These are phyloP conservation scores for Hystrix cristata DNA, from an alignment of 2,113 vertebrate species.

Conservation along the genomic window DNA sequence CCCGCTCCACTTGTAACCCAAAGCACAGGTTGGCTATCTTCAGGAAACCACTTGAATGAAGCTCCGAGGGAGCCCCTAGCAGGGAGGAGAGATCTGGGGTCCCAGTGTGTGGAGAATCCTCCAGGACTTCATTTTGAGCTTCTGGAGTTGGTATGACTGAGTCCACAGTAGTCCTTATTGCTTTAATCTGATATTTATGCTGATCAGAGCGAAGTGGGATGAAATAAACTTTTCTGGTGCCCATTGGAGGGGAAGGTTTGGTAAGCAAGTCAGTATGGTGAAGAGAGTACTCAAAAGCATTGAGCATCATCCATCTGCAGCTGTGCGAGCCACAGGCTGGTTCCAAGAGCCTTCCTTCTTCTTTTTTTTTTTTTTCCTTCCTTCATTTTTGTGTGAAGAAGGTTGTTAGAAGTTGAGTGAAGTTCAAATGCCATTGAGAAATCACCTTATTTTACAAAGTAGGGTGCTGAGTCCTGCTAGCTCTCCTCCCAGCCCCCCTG, in stretches of 20 bases:
- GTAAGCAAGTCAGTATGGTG: background rate
- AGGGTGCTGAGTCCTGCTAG: accelerated
- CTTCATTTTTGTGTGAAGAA: background rate
- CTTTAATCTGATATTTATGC: background rate
- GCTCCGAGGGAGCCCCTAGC: background rate
- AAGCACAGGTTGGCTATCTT: background rate
- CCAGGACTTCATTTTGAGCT: background rate
- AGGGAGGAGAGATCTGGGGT: background rate
- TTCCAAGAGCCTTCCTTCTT: background rate
- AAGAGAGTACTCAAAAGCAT: background rate
- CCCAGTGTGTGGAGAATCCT: background rate
- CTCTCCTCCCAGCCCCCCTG: background rate
- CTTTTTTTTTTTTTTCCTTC: background rate
- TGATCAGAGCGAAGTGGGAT: background rate
- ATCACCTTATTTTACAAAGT: background rate
- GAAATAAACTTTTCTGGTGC: background rate
- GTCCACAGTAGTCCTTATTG: background rate
- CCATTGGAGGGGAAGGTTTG: background rate
- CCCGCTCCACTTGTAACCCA: background rate
- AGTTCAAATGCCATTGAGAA: background rate
- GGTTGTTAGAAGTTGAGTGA: background rate
- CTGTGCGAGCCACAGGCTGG: too few relatives aligned
- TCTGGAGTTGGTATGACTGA: background rate
- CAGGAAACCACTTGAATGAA: background rate
- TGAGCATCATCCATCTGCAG: background rate